Percentiles rank a stretch among this genome's conserved stretches.
Evolutionary conservation across 2,888 invertebrate species (phyloP).

Genomic region (Cepaea hortensis): DNA sequence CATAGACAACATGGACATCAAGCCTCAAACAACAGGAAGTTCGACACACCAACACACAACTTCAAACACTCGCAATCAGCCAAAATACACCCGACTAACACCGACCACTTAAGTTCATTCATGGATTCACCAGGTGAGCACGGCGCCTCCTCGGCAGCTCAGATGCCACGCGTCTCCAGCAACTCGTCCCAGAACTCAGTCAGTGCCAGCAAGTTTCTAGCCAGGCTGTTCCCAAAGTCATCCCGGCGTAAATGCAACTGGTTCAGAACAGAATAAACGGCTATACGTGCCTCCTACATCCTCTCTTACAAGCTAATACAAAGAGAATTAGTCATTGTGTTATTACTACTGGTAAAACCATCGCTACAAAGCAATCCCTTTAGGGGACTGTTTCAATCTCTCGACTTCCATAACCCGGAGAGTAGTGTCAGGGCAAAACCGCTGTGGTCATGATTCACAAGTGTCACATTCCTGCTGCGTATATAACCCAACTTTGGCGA

Average conservation of each 20-base stretch:
- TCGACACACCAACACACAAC: not conserved
- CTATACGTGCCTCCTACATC: not conserved
- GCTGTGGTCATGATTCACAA: too few species aligned
- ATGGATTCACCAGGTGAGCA: not conserved
- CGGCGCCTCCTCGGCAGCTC: not conserved
- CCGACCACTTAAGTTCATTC: not conserved
- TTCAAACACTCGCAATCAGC: constrained; percentile 20
- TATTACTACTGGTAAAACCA: too few species aligned
- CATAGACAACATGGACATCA: not conserved
- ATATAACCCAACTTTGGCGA: too few species aligned
- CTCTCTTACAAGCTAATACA: not conserved
- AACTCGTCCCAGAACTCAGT: not conserved
- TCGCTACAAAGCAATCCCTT: too few species aligned
- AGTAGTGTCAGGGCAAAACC: too few species aligned
- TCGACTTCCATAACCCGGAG: too few species aligned
- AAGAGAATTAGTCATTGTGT: too few species aligned
- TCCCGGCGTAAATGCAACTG: constrained; percentile 14
- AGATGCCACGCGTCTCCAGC: not conserved
- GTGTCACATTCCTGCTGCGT: too few species aligned
- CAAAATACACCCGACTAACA: constrained; percentile 27
- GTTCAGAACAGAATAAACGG: not conserved
- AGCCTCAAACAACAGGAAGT: not conserved
- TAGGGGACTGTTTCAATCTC: too few species aligned
- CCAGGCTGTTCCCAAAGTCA: constrained; percentile 32
- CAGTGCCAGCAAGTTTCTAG: constrained; percentile 17